Conservation (phyloP, 2,113 vertebrate species). For the Indri indri region DNA sequence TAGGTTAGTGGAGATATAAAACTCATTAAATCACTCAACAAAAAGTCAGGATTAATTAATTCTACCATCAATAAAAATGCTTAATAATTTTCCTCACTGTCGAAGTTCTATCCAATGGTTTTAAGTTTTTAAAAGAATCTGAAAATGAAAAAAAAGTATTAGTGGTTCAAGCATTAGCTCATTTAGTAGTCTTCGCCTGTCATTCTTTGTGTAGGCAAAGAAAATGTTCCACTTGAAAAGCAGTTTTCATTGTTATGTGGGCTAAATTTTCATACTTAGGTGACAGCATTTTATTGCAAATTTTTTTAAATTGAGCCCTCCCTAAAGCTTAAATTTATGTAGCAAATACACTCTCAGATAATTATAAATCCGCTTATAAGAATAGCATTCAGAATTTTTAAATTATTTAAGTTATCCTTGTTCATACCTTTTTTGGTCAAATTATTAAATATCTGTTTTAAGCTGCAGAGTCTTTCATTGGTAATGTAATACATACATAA, state of each 20-base stretch:
- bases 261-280: background rate
- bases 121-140: slow-evolving; percentile 22
- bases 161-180: background rate
- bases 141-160: background rate
- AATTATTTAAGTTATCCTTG: background rate
- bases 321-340: background rate
- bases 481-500: background rate
- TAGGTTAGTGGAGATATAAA: background rate
- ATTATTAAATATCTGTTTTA: background rate
- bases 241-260: background rate
- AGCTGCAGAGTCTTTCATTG: background rate
- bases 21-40: background rate
- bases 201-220: background rate
- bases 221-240: background rate
- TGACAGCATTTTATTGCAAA: background rate
- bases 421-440: background rate
- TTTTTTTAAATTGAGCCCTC: background rate
- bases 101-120: background rate
- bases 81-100: background rate
- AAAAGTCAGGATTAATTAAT: background rate
- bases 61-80: background rate
- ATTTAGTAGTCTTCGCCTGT: background rate
- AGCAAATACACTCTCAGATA: background rate
- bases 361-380: background rate
- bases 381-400: background rate